Percentiles rank a stretch among this genome's conserved stretches.
These are phyloP conservation scores for Herminia tarsipennalis DNA, from an alignment of 2,888 invertebrate species.

Conservation along the genomic window DNA sequence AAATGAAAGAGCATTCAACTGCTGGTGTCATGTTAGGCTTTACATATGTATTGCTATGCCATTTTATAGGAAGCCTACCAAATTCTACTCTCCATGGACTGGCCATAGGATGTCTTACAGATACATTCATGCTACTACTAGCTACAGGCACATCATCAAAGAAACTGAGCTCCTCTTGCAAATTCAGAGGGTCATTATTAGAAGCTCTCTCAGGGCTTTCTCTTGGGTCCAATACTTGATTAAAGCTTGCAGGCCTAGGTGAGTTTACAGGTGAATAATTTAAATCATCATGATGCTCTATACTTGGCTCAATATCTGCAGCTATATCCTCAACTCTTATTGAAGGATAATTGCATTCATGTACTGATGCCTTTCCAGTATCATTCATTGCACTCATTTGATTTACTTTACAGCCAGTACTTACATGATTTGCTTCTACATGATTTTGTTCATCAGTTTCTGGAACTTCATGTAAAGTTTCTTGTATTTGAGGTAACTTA, in stretches of 20 bases:
- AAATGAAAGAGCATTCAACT: constrained; percentile 75
- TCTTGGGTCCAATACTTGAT: constrained; percentile 2
- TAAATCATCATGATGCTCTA: constrained; percentile 54
- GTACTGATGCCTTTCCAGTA: constrained; percentile 22
- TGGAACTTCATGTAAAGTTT: constrained; percentile 8
- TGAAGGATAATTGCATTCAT: constrained; percentile 56
- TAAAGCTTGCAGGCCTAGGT: constrained; percentile 45
- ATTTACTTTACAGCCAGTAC: constrained; percentile 4
- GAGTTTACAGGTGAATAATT: constrained; percentile 75
- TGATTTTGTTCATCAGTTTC: constrained; percentile 5
- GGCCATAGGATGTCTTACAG: constrained; percentile 64
- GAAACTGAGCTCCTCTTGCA: constrained; percentile 69
- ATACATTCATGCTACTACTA: constrained; percentile 75
- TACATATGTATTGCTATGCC: constrained; percentile 75
- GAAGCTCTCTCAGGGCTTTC: constrained; percentile 28
- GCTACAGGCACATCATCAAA: constrained; percentile 78
- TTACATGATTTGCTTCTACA: constrained; percentile 3
- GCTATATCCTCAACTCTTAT: constrained; percentile 73
- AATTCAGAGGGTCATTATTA: constrained; percentile 66
- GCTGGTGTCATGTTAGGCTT: constrained; percentile 83
- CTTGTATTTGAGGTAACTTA: constrained; percentile 23
- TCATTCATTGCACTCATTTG: constrained; percentile 19
- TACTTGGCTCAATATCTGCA: constrained; percentile 63
- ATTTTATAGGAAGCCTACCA: constrained; percentile 72
- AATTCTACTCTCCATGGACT: constrained; percentile 82